Base-by-base conservation (phyloP, 2,888 invertebrate genomes). In the Plebejus melissa region DNA sequence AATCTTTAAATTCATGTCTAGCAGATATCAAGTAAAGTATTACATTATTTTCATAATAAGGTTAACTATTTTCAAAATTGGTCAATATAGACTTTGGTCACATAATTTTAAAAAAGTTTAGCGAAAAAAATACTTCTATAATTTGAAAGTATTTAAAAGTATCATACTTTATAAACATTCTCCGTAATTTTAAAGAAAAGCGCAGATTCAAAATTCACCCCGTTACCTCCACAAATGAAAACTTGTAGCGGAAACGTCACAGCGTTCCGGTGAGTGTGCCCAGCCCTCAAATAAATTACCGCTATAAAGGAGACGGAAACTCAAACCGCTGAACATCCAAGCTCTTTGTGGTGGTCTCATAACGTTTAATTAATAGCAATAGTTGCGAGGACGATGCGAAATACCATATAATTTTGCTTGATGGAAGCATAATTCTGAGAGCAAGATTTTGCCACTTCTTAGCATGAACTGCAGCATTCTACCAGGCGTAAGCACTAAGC, bases 311-410 rank as follows among this genome's bases (percentile, higher is more conserved):
- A 71, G 50, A 22, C 46, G 71, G 71, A 71, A 50, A 71, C 71
- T 54, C 79, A 83, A 76, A 95, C 95, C 95, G 94, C 90, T 94
- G 81, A 65, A 65, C 28, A 32, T 28, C 28, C 60, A 28, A 65
- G 60, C 60, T 65, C 60, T 65, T 28, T 65, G 60, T 65, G 11
- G 1, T 2, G 60, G 7, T 58, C 7, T 58, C 58, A 58, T 22
- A 28, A 58, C 28, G 11, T 65, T 65, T 65, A 65, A 65, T 65
- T 65, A 65, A 65, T 65, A 28, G 28, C 28, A 65, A 65, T 13
- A 65, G 60, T 28, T 28, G 22, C 0, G 4, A 60, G 22, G 60
- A 60, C 28, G 74, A 50, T 11, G 7, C 6, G 58, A 58, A 57
- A 6, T 16, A n/a, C 32, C 46, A n/a, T 0, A 46, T n/a, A 22